Conservation (phyloP, 92 coral and sea anemone species). For the Porites divaricata region DNA sequence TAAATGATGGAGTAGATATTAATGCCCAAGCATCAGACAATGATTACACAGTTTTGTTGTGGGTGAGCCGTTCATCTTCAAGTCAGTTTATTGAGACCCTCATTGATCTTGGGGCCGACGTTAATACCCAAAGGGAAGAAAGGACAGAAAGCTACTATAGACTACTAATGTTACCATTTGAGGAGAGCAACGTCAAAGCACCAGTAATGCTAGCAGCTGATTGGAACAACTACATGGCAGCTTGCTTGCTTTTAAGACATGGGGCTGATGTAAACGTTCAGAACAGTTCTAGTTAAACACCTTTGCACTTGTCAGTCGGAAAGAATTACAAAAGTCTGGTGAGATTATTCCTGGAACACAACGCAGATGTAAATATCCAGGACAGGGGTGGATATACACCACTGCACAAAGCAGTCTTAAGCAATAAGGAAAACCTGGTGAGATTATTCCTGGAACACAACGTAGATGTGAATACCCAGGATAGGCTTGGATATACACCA, state of each 20-base stretch:
- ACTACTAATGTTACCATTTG: too few relatives aligned
- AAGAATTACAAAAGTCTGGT: neutral
- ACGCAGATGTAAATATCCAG: neutral
- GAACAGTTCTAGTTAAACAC: too few relatives aligned
- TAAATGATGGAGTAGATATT: neutral
- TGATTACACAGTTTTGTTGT: neutral
- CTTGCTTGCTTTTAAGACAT: neutral
- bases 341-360: neutral
- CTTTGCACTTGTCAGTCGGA: neutral
- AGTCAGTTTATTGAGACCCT: neutral
- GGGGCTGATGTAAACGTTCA: neutral
- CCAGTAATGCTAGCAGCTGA: neutral
- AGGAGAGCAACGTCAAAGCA: too few relatives aligned
- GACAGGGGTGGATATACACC: too few relatives aligned
- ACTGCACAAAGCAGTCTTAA: too few relatives aligned
- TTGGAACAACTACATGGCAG: neutral
- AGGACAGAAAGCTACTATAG: too few relatives aligned
- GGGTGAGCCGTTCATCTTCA: neutral
- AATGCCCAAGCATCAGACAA: neutral
- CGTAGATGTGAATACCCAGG: too few relatives aligned
- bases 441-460: too few relatives aligned
- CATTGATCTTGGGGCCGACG: constrained; percentile 7
- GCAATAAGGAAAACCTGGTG: too few relatives aligned
- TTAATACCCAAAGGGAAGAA: neutral
- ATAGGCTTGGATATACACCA: too few relatives aligned